phyloP scores from a whole-genome alignment of 2,113 vertebrate genomes.

The Solea senegalensis region DNA sequence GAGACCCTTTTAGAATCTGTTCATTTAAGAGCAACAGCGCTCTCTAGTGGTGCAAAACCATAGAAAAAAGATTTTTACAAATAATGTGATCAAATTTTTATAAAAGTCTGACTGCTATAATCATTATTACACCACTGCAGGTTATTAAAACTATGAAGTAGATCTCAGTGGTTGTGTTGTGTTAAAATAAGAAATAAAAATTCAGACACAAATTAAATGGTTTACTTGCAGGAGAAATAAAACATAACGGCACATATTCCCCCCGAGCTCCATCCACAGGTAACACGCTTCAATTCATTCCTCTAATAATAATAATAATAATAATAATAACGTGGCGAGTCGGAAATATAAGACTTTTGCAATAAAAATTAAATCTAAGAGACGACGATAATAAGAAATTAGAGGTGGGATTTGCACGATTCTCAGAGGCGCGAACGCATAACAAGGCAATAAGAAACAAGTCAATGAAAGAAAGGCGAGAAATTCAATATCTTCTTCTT shows the following conservation, averaged over 20 bases:
- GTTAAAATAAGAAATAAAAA: background rate
- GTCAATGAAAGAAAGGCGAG: slow-evolving; percentile 47
- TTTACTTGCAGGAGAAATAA: background rate
- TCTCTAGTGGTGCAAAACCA: slow-evolving; percentile 37
- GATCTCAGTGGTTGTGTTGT: background rate
- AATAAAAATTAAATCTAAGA: slow-evolving; percentile 6
- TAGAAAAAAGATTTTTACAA: background rate
- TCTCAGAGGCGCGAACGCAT: background rate
- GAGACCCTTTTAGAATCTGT: too few relatives aligned
- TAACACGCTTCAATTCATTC: slow-evolving; percentile 4
- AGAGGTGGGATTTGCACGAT: slow-evolving; percentile 13
- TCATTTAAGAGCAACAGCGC: slow-evolving; percentile 4
- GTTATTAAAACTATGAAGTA: background rate
- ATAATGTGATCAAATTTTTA: background rate
- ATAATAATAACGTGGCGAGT: too few relatives aligned
- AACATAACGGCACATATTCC: background rate
- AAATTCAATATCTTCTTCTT: slow-evolving; percentile 42
- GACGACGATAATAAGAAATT: slow-evolving; percentile 3
- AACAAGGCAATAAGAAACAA: slow-evolving; percentile 29
- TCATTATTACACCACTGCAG: background rate
- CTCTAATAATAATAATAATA: background rate
- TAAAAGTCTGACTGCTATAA: background rate
- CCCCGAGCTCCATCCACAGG: background rate
- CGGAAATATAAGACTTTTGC: slow-evolving; percentile 3
- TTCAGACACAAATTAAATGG: background rate